Evolutionary conservation across 2,113 vertebrate genomes (phyloP).

Genomic region (Odocoileus virginianus): DNA sequence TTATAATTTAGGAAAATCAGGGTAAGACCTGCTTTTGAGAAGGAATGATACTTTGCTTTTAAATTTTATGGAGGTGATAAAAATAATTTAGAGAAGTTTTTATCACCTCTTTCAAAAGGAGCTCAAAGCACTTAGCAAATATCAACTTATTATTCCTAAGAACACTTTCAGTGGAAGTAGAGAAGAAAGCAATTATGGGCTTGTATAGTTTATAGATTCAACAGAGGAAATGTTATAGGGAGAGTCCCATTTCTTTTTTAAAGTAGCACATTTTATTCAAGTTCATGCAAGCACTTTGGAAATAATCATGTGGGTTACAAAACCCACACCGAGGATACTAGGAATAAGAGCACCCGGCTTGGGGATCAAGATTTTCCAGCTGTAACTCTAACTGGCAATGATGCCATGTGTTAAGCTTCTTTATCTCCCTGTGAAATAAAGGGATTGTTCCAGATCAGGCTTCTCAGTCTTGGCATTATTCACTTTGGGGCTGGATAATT

Average conservation of each 20-base stretch:
- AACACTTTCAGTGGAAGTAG: constrained; percentile 35
- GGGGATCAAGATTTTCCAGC: not conserved
- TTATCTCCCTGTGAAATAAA: not conserved
- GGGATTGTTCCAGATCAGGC: not conserved
- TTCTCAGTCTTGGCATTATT: not conserved
- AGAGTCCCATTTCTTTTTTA: not conserved
- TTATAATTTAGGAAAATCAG: constrained; percentile 68
- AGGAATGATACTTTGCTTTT: constrained; percentile 64
- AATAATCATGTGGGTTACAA: constrained; percentile 35
- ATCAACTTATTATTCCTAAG: constrained; percentile 57
- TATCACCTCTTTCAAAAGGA: constrained; percentile 45
- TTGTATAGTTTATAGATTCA: constrained; percentile 42
- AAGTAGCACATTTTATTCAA: constrained; percentile 46
- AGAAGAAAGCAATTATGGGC: constrained; percentile 41
- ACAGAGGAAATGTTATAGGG: constrained; percentile 14
- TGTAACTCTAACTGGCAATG: not conserved
- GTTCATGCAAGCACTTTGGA: constrained; percentile 25
- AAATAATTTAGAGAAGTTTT: constrained; percentile 66
- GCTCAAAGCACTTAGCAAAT: constrained; percentile 53
- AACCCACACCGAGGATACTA: not conserved
- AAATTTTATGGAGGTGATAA: constrained; percentile 58
- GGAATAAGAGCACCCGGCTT: not conserved
- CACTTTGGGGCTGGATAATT: not conserved
- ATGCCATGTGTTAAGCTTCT: not conserved
- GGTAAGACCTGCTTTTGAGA: constrained; percentile 40